These are phyloP conservation scores for Drosophila phalerata DNA, from an alignment of 2,888 invertebrate species.

Conservation along the genomic window DNA sequence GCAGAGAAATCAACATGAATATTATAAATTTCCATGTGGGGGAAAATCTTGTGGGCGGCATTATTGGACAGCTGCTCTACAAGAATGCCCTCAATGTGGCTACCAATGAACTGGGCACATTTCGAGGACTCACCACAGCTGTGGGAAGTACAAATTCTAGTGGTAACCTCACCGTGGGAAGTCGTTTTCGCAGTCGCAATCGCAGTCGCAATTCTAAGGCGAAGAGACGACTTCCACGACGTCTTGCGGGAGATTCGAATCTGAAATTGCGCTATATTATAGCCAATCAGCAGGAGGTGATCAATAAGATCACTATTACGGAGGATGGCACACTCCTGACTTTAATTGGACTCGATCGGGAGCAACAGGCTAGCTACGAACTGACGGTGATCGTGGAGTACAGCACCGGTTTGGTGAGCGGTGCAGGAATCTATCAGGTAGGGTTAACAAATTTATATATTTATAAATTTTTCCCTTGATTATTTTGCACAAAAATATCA, in stretches of 20 bases:
- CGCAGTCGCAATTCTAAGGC: slow-evolving; percentile 66
- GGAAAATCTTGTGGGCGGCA: slow-evolving; percentile 91
- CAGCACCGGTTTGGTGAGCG: slow-evolving; percentile 89
- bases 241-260: slow-evolving; percentile 78
- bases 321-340: slow-evolving; percentile 93
- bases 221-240: slow-evolving; percentile 70
- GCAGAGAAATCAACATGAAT: slow-evolving; percentile 89
- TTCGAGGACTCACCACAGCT: slow-evolving; percentile 67
- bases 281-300: slow-evolving; percentile 93
- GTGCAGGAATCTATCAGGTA: slow-evolving; percentile 93
- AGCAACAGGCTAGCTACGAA: slow-evolving; percentile 90
- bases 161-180: slow-evolving; percentile 71
- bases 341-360: slow-evolving; percentile 91
- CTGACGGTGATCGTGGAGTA: slow-evolving; percentile 93
- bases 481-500: too few relatives aligned
- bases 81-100: slow-evolving; percentile 84
- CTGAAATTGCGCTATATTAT: slow-evolving; percentile 90
- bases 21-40: slow-evolving; percentile 91
- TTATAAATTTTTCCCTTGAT: too few relatives aligned
- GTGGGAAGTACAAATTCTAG: slow-evolving; percentile 25
- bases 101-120: slow-evolving; percentile 78
- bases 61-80: slow-evolving; percentile 90
- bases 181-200: slow-evolving; percentile 75
- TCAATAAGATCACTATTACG: slow-evolving; percentile 92
- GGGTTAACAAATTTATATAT: slow-evolving; percentile 76